Percentiles rank a stretch among this genome's conserved stretches.
phyloP scores from a whole-genome alignment of 2,113 vertebrate species.

The Psittacus erithacus region DNA sequence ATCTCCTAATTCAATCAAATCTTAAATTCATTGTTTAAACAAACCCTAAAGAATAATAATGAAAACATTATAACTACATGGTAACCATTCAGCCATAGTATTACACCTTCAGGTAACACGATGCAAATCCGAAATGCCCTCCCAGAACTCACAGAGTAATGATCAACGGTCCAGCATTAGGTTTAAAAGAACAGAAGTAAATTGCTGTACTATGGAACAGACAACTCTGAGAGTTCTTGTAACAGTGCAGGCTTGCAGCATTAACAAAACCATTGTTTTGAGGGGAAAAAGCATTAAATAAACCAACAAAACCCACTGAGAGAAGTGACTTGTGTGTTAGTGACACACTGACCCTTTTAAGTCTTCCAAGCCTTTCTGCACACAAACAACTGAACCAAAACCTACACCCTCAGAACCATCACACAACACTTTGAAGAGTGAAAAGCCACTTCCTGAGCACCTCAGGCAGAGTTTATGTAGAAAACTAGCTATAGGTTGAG shows the following conservation, averaged over 20 bases:
- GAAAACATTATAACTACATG: neutral
- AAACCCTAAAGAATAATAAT: neutral
- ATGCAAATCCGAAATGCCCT: neutral
- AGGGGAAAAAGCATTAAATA: neutral
- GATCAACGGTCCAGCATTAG: neutral
- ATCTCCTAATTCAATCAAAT: neutral
- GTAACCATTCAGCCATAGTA: neutral
- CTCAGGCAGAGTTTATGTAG: neutral
- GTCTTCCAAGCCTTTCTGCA: neutral
- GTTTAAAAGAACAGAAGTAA: neutral
- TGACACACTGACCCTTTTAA: neutral
- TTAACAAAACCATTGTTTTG: neutral
- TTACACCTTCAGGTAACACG: neutral
- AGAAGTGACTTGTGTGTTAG: neutral
- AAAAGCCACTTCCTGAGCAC: neutral
- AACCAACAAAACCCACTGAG: neutral
- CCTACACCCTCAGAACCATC: neutral
- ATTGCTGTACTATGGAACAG: neutral
- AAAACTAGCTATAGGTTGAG: fast-evolving
- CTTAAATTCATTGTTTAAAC: neutral
- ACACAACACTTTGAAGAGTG: neutral
- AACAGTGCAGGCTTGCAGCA: neutral
- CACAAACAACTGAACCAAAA: neutral
- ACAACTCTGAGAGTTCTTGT: neutral
- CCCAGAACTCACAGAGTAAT: neutral